Base-by-base conservation (phyloP, 2,113 vertebrate genomes). In the Herpailurus yagouaroundi region DNA sequence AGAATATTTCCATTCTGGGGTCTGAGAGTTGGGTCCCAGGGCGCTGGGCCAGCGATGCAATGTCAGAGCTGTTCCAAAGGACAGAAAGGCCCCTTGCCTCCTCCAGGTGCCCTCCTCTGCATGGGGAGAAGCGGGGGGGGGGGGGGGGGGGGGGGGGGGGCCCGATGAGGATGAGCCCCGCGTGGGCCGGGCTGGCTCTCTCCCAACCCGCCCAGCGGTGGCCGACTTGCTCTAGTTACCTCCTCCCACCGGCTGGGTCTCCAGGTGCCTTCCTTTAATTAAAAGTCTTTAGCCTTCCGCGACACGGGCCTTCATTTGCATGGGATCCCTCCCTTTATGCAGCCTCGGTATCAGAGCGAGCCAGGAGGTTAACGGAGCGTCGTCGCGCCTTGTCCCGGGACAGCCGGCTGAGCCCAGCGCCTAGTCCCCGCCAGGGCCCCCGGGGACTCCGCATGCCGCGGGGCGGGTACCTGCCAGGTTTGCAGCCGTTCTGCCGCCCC, bases 181-280 rank as follows among this genome's bases (percentile, higher is more conserved):
- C 1, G 4, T 73, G 57, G 16, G 5, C 10, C 15, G 2, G 19
- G 31, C 12, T 60, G 1, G 48, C 19, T 60, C 36, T 38, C 41
- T 41, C 11, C 15, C 23, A 33, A 23, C 33, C 33, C 0, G 0
- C 25, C 7, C 71, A 48, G 31, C 4, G 19, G 2, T 21, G 3
- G 31, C 31, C 0, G 18, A 36, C 80, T 77, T 94, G 97, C 77
- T 95, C 76, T 41, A 81, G 48, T 95, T 95, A 50, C 45, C 71
- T 68, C n/a, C 86, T 88, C 66, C 31, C 25, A 71, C 19, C 0
- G 1, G 41, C 92, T 76, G 31, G 66, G 57, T 87, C 91, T 94
- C 88, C 76, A 80, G 88, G 88, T 86, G 77, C 64, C 92, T 91
- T 95, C 86, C 63, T 94, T 96, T 96, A 97, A 97, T 98, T 97